Percentiles rank a stretch among this genome's conserved stretches.
Conservation (phyloP, 2,797 vertebrate genomes). For the Onychomys leucogaster region DNA sequence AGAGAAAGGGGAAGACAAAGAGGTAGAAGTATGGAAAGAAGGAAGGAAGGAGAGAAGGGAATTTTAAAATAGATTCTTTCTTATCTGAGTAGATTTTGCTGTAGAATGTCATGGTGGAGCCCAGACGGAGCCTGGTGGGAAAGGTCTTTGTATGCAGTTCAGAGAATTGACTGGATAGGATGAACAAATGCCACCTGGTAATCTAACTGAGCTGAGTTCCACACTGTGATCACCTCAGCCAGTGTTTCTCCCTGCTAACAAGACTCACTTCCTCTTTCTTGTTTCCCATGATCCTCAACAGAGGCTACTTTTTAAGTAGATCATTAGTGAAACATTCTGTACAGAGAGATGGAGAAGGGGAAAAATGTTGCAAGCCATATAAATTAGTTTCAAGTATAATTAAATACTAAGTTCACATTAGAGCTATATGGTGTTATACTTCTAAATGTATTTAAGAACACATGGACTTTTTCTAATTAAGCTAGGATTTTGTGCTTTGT, state of each 20-base stretch:
- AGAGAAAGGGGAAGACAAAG: no score
- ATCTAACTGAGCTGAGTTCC: background rate
- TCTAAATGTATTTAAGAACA: slow-evolving; percentile 78
- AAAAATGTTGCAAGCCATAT: slow-evolving; percentile 69
- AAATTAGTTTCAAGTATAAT: slow-evolving; percentile 79
- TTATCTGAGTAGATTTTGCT: background rate
- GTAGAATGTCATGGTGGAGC: background rate
- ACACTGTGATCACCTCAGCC: background rate
- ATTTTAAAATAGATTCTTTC: background rate
- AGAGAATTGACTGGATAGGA: background rate
- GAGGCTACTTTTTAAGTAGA: slow-evolving; percentile 16
- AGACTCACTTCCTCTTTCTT: background rate
- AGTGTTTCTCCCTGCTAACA: background rate
- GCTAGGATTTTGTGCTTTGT: slow-evolving; percentile 63
- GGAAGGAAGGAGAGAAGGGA: background rate
- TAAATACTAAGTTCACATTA: slow-evolving; percentile 72
- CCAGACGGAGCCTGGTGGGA: background rate
- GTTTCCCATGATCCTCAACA: background rate
- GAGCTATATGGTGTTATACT: slow-evolving; percentile 54
- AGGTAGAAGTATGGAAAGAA: accelerated
- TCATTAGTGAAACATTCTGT: slow-evolving; percentile 64
- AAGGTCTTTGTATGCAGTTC: background rate
- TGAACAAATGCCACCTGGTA: background rate
- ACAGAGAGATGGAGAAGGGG: slow-evolving; percentile 22
- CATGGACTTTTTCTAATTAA: slow-evolving; percentile 77